These are phyloP conservation scores for Spodoptera litura DNA, from an alignment of 1,140 invertebrate species.

Conservation along the genomic window DNA sequence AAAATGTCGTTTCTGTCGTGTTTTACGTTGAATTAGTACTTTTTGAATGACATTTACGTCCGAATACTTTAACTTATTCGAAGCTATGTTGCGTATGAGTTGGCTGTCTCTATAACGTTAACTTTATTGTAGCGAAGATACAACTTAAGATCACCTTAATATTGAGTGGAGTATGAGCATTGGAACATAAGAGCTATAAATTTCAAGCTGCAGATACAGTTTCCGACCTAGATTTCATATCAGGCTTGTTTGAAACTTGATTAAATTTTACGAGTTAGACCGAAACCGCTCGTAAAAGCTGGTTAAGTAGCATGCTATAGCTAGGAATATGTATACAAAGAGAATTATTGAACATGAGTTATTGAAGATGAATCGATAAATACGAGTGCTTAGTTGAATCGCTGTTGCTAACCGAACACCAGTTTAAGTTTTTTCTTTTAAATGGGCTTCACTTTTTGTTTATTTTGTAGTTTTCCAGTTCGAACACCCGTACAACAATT, in stretches of 20 bases:
- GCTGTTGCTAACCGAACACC: constrained; percentile 7
- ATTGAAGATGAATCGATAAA: constrained; percentile 5
- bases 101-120: too few species aligned
- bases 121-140: too few species aligned
- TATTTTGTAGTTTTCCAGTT: too few species aligned
- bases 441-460: neutral
- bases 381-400: neutral
- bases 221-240: constrained; percentile 34
- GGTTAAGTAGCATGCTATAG: constrained; percentile 7
- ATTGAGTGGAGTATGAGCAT: too few species aligned
- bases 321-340: constrained; percentile 4
- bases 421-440: neutral
- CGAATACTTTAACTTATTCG: too few species aligned
- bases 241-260: constrained; percentile 23
- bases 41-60: neutral
- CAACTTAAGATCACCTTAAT: too few species aligned
- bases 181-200: neutral
- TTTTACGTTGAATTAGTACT: neutral
- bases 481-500: too few species aligned
- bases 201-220: constrained; percentile 28
- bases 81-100: too few species aligned
- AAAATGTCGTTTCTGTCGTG: neutral
- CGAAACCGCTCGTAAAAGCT: constrained; percentile 27
- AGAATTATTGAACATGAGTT: constrained; percentile 18
- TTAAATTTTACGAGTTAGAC: constrained; percentile 17